Evolutionary conservation across 53 echinoderm and acorn worm species (phyloP), one percentile per base, ranked within the genome.

Genomic region (Crossaster papposus): DNA sequence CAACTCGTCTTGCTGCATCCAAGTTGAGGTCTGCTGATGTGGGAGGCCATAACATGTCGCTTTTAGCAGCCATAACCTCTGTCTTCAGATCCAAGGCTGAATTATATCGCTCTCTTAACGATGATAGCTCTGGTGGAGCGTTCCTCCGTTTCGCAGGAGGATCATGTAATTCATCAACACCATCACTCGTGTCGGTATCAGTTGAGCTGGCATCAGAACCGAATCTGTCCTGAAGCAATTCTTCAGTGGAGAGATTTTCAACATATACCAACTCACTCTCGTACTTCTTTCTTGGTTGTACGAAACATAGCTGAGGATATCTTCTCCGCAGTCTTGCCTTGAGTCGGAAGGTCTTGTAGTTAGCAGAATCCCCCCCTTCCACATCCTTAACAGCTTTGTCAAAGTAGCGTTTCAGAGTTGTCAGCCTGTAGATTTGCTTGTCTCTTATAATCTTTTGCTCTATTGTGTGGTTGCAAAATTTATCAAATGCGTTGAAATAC

Each of bases 201-300:
- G 73, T 81, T 50, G 65, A 13, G 64, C 64, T 64, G 81, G 30
- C 54, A 24, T 58, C 30, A 34, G 50, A 81, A 90, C 9, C 71
- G 70, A 2, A 90, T n/a, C 35, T 90, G 90, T 28, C 81, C 20
- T 37, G 28, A 38, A 31, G 9, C 0, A 90, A 14, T 12, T 70
- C 71, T 90, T 90, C 2, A 90, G 72, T 36, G 58, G 65, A 33
- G 35, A 90, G 10, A 1, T 82, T 58, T 90, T 90, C 51, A 82
- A 90, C n/a, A 28, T n/a, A n/a, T n/a, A n/a, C n/a, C n/a, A n/a
- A n/a, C n/a, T n/a, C n/a, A n/a, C n/a, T n/a, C n/a, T n/a, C n/a
- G n/a, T n/a, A n/a, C n/a, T n/a, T n/a, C n/a, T n/a, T n/a, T n/a
- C n/a, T n/a, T n/a, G n/a, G n/a, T n/a, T n/a, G n/a, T n/a, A n/a